Conservation (phyloP, 1,140 invertebrate genomes). For the Gonatopus flavifemur region DNA sequence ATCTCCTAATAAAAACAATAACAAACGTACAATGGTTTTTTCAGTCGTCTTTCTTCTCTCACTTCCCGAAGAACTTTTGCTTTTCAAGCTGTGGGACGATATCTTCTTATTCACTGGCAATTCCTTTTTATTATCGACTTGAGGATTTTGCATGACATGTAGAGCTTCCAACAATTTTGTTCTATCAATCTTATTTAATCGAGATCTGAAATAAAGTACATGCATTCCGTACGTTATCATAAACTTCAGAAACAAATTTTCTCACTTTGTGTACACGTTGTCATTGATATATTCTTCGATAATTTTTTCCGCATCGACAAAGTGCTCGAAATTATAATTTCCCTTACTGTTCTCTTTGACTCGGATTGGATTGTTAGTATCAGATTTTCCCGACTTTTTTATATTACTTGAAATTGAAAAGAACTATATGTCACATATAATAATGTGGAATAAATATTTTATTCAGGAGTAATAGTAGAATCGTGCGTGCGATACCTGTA, state of each 20-base stretch:
- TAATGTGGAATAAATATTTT: no score
- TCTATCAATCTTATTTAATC: conserved; percentile 6
- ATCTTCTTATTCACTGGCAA: not conserved
- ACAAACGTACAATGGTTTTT: conserved; percentile 12
- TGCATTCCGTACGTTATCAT: no score
- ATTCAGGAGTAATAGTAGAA: not conserved
- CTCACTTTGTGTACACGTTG: conserved; percentile 17
- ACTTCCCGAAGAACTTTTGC: not conserved
- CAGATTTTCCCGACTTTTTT: conserved; percentile 5
- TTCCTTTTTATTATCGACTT: not conserved
- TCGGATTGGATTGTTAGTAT: conserved; percentile 9
- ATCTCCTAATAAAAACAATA: not conserved
- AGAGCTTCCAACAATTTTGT: conserved; percentile 9
- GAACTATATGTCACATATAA: not conserved
- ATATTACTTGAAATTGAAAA: not conserved
- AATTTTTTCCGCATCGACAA: conserved; percentile 6
- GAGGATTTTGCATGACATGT: not conserved
- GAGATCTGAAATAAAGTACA: not conserved
- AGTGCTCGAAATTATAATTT: conserved; percentile 17
- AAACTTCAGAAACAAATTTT: not conserved
- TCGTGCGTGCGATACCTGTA: not conserved
- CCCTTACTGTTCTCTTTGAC: not conserved
- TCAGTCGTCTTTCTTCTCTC: conserved; percentile 15
- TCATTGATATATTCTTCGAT: conserved; percentile 9
- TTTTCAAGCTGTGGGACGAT: not conserved